Base-by-base conservation (phyloP, 2,888 invertebrate genomes). In the Ferdinandea cuprea region DNA sequence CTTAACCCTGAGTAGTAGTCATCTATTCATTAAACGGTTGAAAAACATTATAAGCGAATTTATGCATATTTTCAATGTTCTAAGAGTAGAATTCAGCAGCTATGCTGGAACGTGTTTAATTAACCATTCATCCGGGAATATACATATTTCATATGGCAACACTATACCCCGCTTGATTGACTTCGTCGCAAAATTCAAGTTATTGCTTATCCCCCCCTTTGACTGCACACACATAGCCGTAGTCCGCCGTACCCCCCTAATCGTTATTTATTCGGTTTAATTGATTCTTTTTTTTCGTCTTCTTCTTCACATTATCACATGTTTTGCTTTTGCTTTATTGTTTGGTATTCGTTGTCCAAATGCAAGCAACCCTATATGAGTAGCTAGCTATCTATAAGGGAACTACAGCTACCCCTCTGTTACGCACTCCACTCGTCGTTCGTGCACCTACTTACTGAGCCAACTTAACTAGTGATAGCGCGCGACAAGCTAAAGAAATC, bases 111-210 rank as follows among this genome's bases (percentile, higher is more conserved):
- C n/a, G n/a, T n/a, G n/a, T n/a, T n/a, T n/a, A n/a, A n/a, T n/a
- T n/a, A n/a, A n/a, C n/a, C n/a, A n/a, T n/a, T n/a, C n/a, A n/a
- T n/a, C n/a, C n/a, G n/a, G n/a, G 1, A 3, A 3, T 9, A 17
- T 40, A 19, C 32, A 19, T 32, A 1, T 21, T 15, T 15, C 35
- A 52, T 35, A 65, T 74, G 74, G 74, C 65, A 74, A 58, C 28
- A 13, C 73, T n/a, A 13, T n/a, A 30, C 1, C 19, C n/a, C 17
- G 40, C 37, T 73, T 74, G 65, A 74, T 66, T 58, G 66, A 37
- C 65, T 66, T 58, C 56, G 74, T 58, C 58, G 50, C 59, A 32
- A 71, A 44, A 71, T 71, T 71, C 59, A 59, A 71, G 71, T 72
- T 61, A 30, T 35, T 44, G 35, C 50, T 52, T 30, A 21, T 15